Base-by-base conservation (phyloP, 2,888 invertebrate species). In the Saturnia pavonia region DNA sequence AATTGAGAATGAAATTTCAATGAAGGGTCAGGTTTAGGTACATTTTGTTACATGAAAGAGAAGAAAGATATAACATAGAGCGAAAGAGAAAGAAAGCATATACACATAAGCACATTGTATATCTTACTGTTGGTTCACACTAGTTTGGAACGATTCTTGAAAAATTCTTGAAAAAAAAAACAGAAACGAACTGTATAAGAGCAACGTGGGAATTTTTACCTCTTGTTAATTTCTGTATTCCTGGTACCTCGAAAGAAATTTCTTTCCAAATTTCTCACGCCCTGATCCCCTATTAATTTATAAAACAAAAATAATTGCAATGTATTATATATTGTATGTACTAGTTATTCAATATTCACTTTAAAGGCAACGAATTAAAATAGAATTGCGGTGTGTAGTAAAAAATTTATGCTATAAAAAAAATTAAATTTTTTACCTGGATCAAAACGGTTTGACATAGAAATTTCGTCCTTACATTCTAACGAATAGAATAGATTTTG, bases 191-290 rank as follows among this genome's bases (percentile, higher is more conserved):
- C n/a, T n/a, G n/a, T n/a, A n/a, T n/a, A n/a, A n/a, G n/a, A n/a
- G n/a, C n/a, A 82, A 78, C 90, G 89, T 90, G 91, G 87, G 91
- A 90, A 89, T 80, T 69, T 73, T 71, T 45, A 82, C 74, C 78
- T 87, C 86, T 80, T 83, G 69, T 45, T 68, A 70, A 9, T 74
- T 74, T 78, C 88, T 93, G 87, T 70, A 71, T 72, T 81, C 94
- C 93, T 92, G 82, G 92, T 94, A 90, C 71, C 76, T 82, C 82
- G 84, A 89, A 92, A 94, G 92, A 91, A 90, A 90, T 92, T 91
- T 88, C 88, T 91, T 92, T 92, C 92, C 90, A 91, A 92, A 92
- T 91, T 94, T 94, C 94, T 94, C 94, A 94, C 94, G 93, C 87
- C 92, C 86, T 78, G 84, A 87, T 86, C 85, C 86, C 86, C 80